phyloP scores from a whole-genome alignment of 2,888 invertebrate genomes.

The Ashinkailepas kermadecensis region DNA sequence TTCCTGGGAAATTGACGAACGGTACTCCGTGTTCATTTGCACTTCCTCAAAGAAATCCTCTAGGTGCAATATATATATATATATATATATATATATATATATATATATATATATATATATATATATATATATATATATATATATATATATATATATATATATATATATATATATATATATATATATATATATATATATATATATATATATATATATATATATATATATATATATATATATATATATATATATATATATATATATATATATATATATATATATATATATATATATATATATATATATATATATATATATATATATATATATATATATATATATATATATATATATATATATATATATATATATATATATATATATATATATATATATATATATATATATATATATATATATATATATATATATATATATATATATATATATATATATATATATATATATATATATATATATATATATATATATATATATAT shows the following conservation, averaged over 20 bases:
- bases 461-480: no score
- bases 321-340: no score
- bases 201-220: no score
- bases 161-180: constrained; percentile 12
- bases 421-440: no score
- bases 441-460: no score
- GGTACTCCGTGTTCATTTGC: no score
- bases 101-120: constrained; percentile 25
- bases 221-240: constrained; percentile 20
- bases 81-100: constrained; percentile 4
- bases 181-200: neutral
- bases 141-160: constrained; percentile 23
- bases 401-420: neutral
- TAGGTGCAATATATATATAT: neutral
- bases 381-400: neutral
- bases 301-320: no score
- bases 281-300: no score
- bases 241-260: neutral
- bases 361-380: constrained; percentile 13
- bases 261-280: no score
- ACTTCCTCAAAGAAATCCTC: no score
- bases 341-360: neutral
- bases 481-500: no score
- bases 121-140: constrained; percentile 26
- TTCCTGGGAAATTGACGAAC: no score